phyloP scores from a whole-genome alignment of 2,113 vertebrate species.

The Antigone vipio region DNA sequence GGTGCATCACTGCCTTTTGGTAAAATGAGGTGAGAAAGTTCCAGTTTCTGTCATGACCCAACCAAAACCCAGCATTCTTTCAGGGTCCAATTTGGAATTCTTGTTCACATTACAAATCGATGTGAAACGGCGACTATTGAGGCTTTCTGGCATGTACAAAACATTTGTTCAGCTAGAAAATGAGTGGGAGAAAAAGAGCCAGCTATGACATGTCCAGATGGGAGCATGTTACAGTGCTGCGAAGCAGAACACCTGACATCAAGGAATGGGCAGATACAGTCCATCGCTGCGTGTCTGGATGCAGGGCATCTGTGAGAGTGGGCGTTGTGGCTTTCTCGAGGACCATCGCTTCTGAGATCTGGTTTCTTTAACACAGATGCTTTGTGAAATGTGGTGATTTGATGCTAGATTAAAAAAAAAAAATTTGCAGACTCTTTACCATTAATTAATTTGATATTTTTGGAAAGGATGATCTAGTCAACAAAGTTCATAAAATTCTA shows the following conservation, averaged over 20 bases:
- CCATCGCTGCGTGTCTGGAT: not conserved
- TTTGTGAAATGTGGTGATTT: not conserved
- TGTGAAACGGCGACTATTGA: not conserved
- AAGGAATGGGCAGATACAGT: not conserved
- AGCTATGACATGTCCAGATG: not conserved
- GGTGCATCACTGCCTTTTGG: not conserved
- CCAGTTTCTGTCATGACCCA: not conserved
- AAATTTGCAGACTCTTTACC: not conserved
- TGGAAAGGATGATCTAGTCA: not conserved
- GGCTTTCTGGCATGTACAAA: not conserved
- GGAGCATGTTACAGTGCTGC: not conserved
- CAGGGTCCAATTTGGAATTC: not conserved
- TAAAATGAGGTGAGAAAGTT: not conserved
- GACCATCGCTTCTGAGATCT: accelerated
- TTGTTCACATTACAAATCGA: not conserved
- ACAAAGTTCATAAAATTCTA: not conserved
- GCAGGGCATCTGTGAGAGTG: not conserved
- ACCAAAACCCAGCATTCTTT: not conserved
- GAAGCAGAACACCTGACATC: not conserved
- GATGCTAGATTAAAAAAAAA: not conserved
- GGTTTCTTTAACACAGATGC: not conserved
- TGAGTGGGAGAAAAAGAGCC: not conserved
- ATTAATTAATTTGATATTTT: not conserved
- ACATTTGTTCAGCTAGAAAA: not conserved
- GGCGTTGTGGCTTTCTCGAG: accelerated